Evolutionary conservation across 2,113 vertebrate species (phyloP), one percentile per base, ranked within the genome.

Genomic region (Corvus hawaiiensis): DNA sequence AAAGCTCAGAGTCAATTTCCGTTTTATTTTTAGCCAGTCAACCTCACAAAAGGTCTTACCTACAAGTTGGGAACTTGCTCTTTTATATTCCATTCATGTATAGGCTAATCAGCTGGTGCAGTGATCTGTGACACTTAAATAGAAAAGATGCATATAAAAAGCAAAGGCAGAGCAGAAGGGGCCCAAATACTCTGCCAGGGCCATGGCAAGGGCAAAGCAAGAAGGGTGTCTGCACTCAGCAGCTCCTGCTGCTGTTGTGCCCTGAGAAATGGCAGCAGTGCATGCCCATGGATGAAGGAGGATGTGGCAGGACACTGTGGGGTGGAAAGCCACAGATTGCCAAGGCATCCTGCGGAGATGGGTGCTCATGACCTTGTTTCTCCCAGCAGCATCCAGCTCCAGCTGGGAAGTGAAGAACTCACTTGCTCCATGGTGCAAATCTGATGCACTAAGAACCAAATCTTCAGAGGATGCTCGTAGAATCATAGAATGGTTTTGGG

Each of bases 21-120:
- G 51, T 92, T 95, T 93, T 92, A 96, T 97, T 91, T 96, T 97
- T 96, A 97, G 96, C 94, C 97, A 97, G 96, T 97, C 96, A 97
- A 14, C 96, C 83, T 95, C 91, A 94, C 74, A 83, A 97, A 97
- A 97, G 95, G 93, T 95, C 89, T 97, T 96, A 96, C 95, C 89
- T 95, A 59, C 90, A 93, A 94, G 77, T 74, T 80, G 74, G 67
- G 77, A 90, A 93, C 79, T 92, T 88, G 75, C 94, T 87, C 62
- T 94, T 94, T 92, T 89, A 80, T 95, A 96, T 96, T 95, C 96
- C 41, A 68, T 68, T 66, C 94, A 78, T 94, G 93, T 94, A 72
- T 62, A 94, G 90, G 62, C 90, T 96, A 97, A 97, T 95, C 96
- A 96, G 90, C 85, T 95, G 94, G 94, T 96, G 96, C 96, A 96